These are phyloP conservation scores for Muricea muricata DNA, from an alignment of 92 coral and sea anemone species.

Conservation along the genomic window DNA sequence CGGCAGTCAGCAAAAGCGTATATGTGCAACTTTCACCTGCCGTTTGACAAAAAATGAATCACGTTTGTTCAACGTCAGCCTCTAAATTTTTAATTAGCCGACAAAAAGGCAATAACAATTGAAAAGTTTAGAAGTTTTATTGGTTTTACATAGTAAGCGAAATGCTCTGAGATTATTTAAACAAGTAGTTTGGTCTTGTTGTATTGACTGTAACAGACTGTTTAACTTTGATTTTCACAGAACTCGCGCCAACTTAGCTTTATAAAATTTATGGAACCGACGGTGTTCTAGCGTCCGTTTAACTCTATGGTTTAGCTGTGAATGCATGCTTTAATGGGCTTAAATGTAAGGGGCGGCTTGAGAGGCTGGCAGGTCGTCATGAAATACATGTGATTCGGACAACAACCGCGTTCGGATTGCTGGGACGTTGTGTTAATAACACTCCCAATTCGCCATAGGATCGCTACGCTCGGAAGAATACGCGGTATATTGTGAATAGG, in stretches of 20 bases:
- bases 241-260: neutral
- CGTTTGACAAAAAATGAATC: neutral
- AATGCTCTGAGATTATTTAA: constrained; percentile 20
- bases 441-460: too few species aligned
- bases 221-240: constrained; percentile 8
- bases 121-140: neutral
- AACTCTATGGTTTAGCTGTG: neutral
- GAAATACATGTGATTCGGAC: too few species aligned
- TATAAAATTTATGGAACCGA: constrained; percentile 23
- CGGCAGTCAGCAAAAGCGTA: too few species aligned
- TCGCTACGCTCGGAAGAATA: too few species aligned
- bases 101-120: constrained; percentile 4
- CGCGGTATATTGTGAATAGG: too few species aligned
- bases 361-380: too few species aligned
- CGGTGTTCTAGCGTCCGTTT: neutral
- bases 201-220: constrained; percentile 28
- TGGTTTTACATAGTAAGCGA: constrained; percentile 21
- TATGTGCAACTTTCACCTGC: neutral
- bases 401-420: too few species aligned
- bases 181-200: neutral
- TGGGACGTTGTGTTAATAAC: too few species aligned
- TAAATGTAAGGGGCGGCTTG: neutral
- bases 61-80: neutral
- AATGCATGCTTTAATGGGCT: too few species aligned
- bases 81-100: constrained; percentile 21